Evolutionary conservation across 2,797 vertebrate genomes (phyloP), one percentile per base, ranked within the genome.

Genomic region (Sebastes jordani): DNA sequence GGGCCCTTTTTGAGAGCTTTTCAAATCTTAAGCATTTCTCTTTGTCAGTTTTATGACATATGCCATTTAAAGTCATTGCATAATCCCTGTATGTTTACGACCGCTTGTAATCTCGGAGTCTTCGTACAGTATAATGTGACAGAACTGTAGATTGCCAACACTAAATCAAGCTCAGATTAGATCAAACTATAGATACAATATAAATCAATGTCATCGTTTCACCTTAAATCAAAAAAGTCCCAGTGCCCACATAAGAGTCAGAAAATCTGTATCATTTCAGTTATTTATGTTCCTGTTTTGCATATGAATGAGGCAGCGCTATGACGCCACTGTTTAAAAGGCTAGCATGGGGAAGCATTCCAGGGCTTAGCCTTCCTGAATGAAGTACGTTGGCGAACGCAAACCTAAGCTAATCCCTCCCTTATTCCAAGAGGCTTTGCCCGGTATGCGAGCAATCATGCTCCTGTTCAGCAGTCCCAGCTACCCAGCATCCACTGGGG

Each of bases 371-470:
- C 82, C 82, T 82, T 81, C 75, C 76, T 93, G 90, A 93, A 91
- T 91, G 89, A 92, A 88, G 83, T 78, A 71, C 82, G 88, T 91
- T 88, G 81, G 86, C 66, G 75, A 83, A 85, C 36, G 70, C 82
- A 82, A 91, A 91, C 82, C 81, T 86, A 77, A 85, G 23, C 68
- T 93, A 93, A 94, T 94, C 92, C 92, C 85, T 80, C 81, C 84
- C 88, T 87, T 93, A 92, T 86, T 92, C 86, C 89, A 86, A 88
- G 85, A 88, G 92, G 93, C 92, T 95, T 94, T 94, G 90, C 91
- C 11, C 30, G 91, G 91, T 93, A 92, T 95, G 93, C 90, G 88
- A 90, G 87, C 86, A 89, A 86, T 91, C 90, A 79, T 25, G 85
- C 87, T 93, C 82, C 86, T 90, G 89, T 90, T 89, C 85, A 84